Percentiles rank a stretch among this genome's conserved stretches.
Conservation (phyloP, 2,888 invertebrate species). For the Eupithecia inturbata region DNA sequence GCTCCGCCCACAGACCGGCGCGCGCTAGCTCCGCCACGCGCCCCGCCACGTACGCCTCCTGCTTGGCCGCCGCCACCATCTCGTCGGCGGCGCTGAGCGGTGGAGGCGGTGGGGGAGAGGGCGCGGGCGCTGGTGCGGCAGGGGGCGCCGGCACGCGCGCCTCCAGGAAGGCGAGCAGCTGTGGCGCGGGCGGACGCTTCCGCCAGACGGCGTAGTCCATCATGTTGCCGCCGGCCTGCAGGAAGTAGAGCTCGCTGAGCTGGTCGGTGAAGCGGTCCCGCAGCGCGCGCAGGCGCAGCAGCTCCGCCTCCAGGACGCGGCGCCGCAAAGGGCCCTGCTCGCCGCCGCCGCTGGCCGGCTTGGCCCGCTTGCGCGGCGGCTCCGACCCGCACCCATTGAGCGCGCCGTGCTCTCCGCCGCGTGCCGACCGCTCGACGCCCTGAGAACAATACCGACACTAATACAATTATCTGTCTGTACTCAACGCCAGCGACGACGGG, state of each 20-base stretch:
- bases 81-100: conserved; percentile 64
- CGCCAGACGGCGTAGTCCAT: conserved; percentile 94
- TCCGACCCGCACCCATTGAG: conserved; percentile 51
- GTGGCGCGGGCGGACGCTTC: conserved; percentile 90
- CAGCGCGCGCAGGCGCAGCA: conserved; percentile 87
- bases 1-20: conserved; percentile 97
- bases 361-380: conserved; percentile 49
- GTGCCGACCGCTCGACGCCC: conserved; percentile 68
- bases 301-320: conserved; percentile 88
- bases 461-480: no score
- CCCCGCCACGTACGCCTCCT: conserved; percentile 97
- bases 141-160: conserved; percentile 73
- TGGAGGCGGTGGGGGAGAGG: conserved; percentile 71
- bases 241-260: conserved; percentile 93
- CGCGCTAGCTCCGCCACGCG: conserved; percentile 95
- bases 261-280: conserved; percentile 89
- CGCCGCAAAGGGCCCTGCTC: conserved; percentile 81
- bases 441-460: conserved; percentile 40
- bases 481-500: no score
- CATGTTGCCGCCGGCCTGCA: conserved; percentile 94
- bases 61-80: conserved; percentile 74
- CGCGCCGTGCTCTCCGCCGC: conserved; percentile 47
- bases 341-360: conserved; percentile 47
- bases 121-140: conserved; percentile 83
- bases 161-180: conserved; percentile 89